Evolutionary conservation across 2,113 vertebrate genomes (phyloP).

Genomic region (Phalacrocorax pelagicus): DNA sequence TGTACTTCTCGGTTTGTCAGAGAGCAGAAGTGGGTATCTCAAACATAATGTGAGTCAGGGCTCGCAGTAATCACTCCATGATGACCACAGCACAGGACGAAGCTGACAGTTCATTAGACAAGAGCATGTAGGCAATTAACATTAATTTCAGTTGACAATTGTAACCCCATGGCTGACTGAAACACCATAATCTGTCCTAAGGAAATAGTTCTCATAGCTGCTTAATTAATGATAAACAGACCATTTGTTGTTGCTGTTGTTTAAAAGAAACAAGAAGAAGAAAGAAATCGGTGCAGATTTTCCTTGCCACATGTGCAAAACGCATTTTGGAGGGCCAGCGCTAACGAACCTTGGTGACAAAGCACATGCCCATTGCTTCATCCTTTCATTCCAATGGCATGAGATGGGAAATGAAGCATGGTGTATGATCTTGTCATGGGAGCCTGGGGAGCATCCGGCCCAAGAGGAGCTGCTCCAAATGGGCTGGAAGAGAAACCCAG

Average conservation of each 20-base stretch:
- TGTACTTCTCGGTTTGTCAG: not conserved
- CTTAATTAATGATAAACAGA: constrained; percentile 19
- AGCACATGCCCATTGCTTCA: not conserved
- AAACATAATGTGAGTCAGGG: not conserved
- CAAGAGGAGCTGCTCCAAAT: not conserved
- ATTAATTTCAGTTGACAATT: not conserved
- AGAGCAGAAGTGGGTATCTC: not conserved
- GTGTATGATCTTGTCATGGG: not conserved
- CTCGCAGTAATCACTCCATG: not conserved
- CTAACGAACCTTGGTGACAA: not conserved
- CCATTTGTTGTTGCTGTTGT: not conserved
- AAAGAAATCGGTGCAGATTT: not conserved
- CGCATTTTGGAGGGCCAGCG: not conserved
- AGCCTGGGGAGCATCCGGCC: not conserved
- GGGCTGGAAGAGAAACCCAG: not conserved
- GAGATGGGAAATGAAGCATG: not conserved
- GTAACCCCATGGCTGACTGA: not conserved
- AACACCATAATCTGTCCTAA: not conserved
- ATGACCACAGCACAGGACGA: not conserved
- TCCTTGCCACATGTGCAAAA: not conserved
- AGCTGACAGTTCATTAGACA: not conserved
- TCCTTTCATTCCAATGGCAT: not conserved
- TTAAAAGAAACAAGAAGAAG: not conserved
- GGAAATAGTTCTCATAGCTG: not conserved
- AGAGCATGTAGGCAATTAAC: not conserved